Conservation (phyloP, 1,140 invertebrate species). For the Cotesia vestalis region DNA sequence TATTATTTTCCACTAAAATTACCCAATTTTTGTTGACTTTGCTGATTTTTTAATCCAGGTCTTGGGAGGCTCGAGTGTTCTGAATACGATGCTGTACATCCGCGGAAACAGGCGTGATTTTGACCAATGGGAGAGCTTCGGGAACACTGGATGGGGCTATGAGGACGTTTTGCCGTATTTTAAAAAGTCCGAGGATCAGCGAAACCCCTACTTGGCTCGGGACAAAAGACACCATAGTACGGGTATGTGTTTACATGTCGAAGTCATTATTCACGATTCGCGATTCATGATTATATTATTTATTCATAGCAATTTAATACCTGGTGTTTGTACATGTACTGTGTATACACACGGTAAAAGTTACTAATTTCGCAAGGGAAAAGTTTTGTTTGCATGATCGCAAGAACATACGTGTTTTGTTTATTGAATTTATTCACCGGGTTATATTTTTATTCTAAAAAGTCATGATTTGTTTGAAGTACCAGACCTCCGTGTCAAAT, state of each 20-base stretch:
- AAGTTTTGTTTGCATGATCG: conserved; percentile 3
- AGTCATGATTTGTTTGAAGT: conserved; percentile 69
- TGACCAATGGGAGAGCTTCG: conserved; percentile 88
- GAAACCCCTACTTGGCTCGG: conserved; percentile 81
- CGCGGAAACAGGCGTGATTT: conserved; percentile 90
- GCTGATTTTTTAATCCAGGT: conserved; percentile 57
- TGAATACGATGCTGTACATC: conserved; percentile 93
- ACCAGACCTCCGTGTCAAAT: conserved; percentile 83
- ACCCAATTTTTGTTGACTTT: neutral
- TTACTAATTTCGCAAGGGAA: conserved; percentile 1
- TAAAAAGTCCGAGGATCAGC: conserved; percentile 84
- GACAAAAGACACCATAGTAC: conserved; percentile 76
- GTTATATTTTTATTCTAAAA: neutral
- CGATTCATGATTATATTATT: conserved; percentile 5
- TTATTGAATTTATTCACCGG: neutral
- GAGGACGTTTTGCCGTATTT: conserved; percentile 89
- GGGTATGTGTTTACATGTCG: conserved; percentile 62
- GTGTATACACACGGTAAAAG: conserved; percentile 2
- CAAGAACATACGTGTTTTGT: conserved; percentile 7
- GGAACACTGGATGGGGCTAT: conserved; percentile 90
- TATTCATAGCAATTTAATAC: no score
- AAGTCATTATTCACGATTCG: no score
- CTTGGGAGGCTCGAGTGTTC: conserved; percentile 85
- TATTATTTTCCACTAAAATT: neutral
- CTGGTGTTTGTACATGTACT: neutral